phyloP scores from a whole-genome alignment of 1,140 invertebrate species.

The Bradysia coprophila region DNA sequence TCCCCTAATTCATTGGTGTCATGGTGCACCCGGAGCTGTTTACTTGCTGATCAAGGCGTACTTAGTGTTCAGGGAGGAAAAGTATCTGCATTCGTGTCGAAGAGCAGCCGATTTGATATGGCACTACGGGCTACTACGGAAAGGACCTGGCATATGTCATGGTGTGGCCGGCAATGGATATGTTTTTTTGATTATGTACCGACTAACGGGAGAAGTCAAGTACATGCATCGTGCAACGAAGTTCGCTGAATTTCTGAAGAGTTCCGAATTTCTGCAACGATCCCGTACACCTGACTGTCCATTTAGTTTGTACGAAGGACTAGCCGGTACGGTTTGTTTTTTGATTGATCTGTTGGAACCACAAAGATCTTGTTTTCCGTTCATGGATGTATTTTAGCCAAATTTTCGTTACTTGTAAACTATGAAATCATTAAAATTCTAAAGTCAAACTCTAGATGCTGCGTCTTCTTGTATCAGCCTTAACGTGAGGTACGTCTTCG shows the following conservation, averaged over 20 bases:
- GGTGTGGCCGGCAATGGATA: slow-evolving; percentile 74
- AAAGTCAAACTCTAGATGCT: no score
- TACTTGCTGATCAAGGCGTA: slow-evolving; percentile 72
- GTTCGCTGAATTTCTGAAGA: slow-evolving; percentile 61
- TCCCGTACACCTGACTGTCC: slow-evolving; percentile 65
- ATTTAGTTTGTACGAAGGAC: slow-evolving; percentile 69
- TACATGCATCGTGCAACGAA: slow-evolving; percentile 52
- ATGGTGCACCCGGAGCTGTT: slow-evolving; percentile 63
- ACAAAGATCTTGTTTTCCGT: slow-evolving; percentile 60
- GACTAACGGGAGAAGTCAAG: slow-evolving; percentile 49
- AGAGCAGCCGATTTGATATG: slow-evolving; percentile 57
- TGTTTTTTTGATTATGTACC: slow-evolving; percentile 61
- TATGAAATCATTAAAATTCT: no score
- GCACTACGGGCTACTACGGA: slow-evolving; percentile 58
- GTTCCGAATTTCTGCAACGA: slow-evolving; percentile 39
- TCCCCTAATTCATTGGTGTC: slow-evolving; percentile 75
- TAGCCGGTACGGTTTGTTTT: slow-evolving; percentile 69
- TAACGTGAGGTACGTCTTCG: no score
- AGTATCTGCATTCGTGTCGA: slow-evolving; percentile 49
- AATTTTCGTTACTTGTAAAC: no score
- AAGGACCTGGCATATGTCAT: slow-evolving; percentile 72
- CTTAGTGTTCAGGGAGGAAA: slow-evolving; percentile 48
- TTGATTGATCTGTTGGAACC: slow-evolving; percentile 57
- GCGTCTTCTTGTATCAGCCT: no score
- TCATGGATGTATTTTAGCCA: slow-evolving; percentile 59